Base-by-base conservation (phyloP, 1,140 invertebrate genomes). In the Camponotus pennsylvanicus region DNA sequence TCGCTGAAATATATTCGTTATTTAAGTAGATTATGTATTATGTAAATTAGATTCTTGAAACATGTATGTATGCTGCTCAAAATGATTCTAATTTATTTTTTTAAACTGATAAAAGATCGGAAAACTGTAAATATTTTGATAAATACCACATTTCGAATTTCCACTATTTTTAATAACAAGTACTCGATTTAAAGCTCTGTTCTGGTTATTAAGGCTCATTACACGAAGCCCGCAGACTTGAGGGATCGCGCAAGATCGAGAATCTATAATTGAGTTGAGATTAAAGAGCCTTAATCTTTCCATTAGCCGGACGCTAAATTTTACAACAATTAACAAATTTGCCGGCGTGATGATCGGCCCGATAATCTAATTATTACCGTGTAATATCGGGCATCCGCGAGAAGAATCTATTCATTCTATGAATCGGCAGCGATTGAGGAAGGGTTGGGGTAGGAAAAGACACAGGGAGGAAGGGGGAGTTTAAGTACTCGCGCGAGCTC, bases 401-500 rank as follows among this genome's bases (percentile, higher is more conserved):
- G 66, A 77, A 76, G 27, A 27, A 75, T 57, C 73, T 75, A 57
- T 32, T 80, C n/a, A 45, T 40, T 34, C 67, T 61, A 45, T 76
- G 34, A 85, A 77, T 3, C 11, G 75, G 49, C 9, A 75, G 27
- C n/a, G 32, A 52, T 52, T 7, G 42, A 64, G 15, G 34, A 73
- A 66, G 80, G 13, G n/a, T 67, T 45, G 32, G 40, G 2, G 49
- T 18, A 21, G 70, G 52, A 70, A 61, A 34, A 45, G 57, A 61
- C 63, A 61, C 63, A 75, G 13, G 32, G 49, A 67, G 49, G 76
- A 61, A 61, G n/a, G 71, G 63, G 79, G 32, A 79, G 37, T 83
- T 89, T 89, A 90, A 89, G 49, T 90, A 87, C 86, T 71, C 52
- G 59, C 45, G 61, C 67, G 57, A 34, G 21, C 80, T 90, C 89